Conservation (phyloP, 2,113 vertebrate species). For the Delphinus delphis region DNA sequence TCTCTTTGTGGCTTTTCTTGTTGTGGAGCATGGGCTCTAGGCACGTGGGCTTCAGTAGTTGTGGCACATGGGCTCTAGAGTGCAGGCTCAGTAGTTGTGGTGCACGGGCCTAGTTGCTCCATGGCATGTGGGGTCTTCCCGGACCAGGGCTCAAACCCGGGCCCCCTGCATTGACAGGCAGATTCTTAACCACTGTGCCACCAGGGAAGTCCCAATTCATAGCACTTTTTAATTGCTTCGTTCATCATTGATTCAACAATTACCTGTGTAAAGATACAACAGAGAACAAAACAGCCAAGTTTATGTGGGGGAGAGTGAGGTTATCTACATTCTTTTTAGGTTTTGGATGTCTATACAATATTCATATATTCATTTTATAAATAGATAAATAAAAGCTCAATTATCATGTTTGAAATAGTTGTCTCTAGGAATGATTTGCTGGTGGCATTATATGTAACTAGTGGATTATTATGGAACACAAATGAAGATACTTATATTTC, state of each 20-base stretch:
- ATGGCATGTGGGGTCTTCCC: too few relatives aligned
- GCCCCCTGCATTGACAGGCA: too few relatives aligned
- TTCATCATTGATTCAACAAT: background rate
- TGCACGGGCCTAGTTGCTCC: too few relatives aligned
- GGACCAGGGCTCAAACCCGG: too few relatives aligned
- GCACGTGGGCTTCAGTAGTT: too few relatives aligned
- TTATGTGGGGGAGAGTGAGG: fast-evolving
- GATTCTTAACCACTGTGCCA: too few relatives aligned
- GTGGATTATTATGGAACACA: background rate
- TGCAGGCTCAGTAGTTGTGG: too few relatives aligned
- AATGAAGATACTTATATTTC: background rate
- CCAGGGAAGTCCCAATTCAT: background rate
- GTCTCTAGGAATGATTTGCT: background rate
- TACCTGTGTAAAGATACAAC: background rate
- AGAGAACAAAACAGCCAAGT: background rate
- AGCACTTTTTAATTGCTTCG: background rate
- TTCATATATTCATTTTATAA: background rate
- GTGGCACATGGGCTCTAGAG: too few relatives aligned
- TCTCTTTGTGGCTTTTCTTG: too few relatives aligned
- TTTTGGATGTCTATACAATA: background rate
- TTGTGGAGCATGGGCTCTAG: too few relatives aligned
- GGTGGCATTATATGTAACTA: background rate
- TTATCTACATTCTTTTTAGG: background rate
- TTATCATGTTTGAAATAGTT: background rate
- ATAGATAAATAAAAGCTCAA: background rate